Base-by-base conservation (phyloP, 1,140 invertebrate genomes). In the Drosophila erecta region DNA sequence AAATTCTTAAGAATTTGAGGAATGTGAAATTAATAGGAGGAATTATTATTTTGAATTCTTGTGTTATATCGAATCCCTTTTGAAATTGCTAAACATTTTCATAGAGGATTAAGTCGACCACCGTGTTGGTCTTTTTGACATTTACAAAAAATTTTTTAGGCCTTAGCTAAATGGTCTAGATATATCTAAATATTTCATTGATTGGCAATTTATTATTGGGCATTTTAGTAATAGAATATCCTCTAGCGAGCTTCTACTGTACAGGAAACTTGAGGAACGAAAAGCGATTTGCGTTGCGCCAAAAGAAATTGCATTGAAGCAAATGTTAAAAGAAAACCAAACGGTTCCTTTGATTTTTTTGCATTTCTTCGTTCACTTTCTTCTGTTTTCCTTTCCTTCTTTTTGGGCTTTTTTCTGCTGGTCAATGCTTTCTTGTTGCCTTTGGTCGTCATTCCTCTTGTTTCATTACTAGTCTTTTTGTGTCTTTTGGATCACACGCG, bases 371-470 rank as follows among this genome's bases (percentile, higher is more conserved):
- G 14, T 6, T 35, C 33, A 3, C 44, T 60, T 27, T 35, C 15
- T 5, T 50, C 11, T 15, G 37, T 30, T 58, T 58, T 81, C 64
- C 70, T 67, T 66, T 65, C 57, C 66, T 59, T 7, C 7, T 7
- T 8, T 30, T 30, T 30, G 27, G 8, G 27, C 66, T 72, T 66
- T 65, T 40, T 72, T 58, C 37, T 56, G 47, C 35, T 67, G 30
- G 47, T 55, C 61, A 15, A 43, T 56, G 38, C 75, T 66, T 43
- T 60, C 51, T 62, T 43, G 53, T 77, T 74, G 75, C 73, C 56
- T 77, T 81, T 81, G 59, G 64, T 20, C 44, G 37, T 64, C 59
- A 50, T 64, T 66, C 58, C 17, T 22, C 41, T 56, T 67, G 76
- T 73, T 58, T 58, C 35, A 10, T 38, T 55, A 7, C 49, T 35